Evolutionary conservation across 37 sponge, comb jelly and placozoan genomes (phyloP).

Genomic region (Aphrocallistes beatrix): DNA sequence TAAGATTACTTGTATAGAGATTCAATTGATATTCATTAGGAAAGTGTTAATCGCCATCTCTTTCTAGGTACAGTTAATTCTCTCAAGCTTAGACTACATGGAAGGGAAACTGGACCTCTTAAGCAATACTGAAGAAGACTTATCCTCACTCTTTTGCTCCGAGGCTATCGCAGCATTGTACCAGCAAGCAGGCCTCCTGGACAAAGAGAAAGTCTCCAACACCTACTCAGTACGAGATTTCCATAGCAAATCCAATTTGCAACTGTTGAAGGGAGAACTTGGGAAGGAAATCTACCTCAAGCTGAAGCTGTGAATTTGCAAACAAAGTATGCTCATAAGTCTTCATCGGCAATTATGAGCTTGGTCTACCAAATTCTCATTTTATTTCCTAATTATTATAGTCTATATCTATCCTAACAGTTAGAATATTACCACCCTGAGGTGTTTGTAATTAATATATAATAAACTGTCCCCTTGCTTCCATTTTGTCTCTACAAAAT

Average conservation of each 20-base stretch:
- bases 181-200: conserved; percentile 38
- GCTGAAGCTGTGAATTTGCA: conserved; percentile 20
- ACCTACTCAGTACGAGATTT: conserved; percentile 65
- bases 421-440: too few species aligned
- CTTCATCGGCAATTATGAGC: background rate
- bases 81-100: conserved; percentile 39
- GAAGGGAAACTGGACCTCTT: conserved; percentile 45
- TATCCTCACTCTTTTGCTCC: conserved; percentile 55
- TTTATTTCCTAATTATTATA: too few species aligned
- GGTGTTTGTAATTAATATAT: too few species aligned
- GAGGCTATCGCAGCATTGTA: conserved; percentile 60
- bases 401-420: too few species aligned
- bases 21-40: background rate
- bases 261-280: conserved; percentile 25
- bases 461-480: too few species aligned
- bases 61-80: conserved; percentile 34
- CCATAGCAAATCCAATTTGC: conserved; percentile 25
- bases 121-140: conserved; percentile 46
- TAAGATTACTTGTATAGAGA: background rate
- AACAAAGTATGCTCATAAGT: background rate
- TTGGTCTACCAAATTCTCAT: too few species aligned
- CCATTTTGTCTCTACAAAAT: too few species aligned
- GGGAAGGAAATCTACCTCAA: conserved; percentile 38
- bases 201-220: conserved; percentile 31
- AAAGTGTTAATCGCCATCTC: background rate